Base-by-base conservation (phyloP, 2,888 invertebrate genomes). In the Nephrotoma guestfalica region DNA sequence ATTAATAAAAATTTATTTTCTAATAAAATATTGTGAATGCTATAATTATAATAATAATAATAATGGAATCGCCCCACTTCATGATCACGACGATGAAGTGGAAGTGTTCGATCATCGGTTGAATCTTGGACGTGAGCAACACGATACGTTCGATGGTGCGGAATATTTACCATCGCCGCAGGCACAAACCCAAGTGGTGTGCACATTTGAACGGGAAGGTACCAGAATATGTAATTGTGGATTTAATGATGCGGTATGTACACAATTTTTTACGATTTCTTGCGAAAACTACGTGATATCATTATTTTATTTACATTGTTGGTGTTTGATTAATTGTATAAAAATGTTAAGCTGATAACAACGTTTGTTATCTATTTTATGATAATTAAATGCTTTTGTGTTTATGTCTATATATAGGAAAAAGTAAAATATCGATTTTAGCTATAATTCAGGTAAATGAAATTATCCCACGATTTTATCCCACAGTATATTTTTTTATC, bases 171-270 rank as follows among this genome's bases (percentile, higher is more conserved):
- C 41, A 84, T 15, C 84, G 42, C 84, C 41, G n/a, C 84, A 84
- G n/a, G 15, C 84, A 42, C 85, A 43, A 43, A 5, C 9, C 4
- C 85, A 85, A 43, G 42, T 43, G 4, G 45, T 15, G 7, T 85
- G 85, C 43, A 43, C 85, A 41, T 85, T 85, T 43, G 42, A 85
- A 85, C 43, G 42, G 4, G 85, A 85, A 43, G 85, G 85, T 7
- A 85, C 42, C 11, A 11, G 43, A 15, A 90, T 90, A 87, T 91
- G 91, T 86, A 91, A 92, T 88, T 92, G 91, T 88, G 89, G 89
- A 87, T 89, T 90, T 89, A 88, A 87, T 45, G 89, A 90, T 41
- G 89, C 90, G 90, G 91, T 92, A 89, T 90, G 89, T 89, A 71
- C 13, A 30, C 71, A 30, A 30, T 30, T 30, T 30, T 30, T 30